Evolutionary conservation across 1,140 invertebrate genomes (phyloP).

Genomic region (Stratiolaelaps scimitus): DNA sequence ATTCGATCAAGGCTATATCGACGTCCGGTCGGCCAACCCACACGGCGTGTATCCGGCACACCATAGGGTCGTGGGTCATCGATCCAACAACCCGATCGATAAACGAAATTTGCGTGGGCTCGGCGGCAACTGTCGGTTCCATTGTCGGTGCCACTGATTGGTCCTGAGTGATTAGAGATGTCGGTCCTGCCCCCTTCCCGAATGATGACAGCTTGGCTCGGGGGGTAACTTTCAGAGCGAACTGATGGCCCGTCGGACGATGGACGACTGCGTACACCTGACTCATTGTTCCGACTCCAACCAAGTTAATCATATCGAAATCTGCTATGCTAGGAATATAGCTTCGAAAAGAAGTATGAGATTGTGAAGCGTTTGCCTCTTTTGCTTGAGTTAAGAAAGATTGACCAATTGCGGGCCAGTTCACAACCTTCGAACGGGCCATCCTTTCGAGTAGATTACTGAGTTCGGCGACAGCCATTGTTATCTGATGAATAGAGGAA

Average conservation of each 20-base stretch:
- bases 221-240: conserved; percentile 1
- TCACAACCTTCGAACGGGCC: neutral
- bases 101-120: neutral
- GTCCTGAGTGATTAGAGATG: too few relatives aligned
- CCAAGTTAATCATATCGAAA: neutral
- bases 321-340: conserved; percentile 8
- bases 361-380: neutral
- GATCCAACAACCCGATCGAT: conserved; percentile 3
- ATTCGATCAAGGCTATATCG: conserved; percentile 4
- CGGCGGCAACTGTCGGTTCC: too few relatives aligned
- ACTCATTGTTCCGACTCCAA: neutral
- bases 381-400: neutral
- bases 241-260: neutral
- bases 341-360: neutral
- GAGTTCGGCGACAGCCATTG: neutral
- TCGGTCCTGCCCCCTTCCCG: too few relatives aligned
- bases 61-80: neutral
- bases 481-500: neutral
- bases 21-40: neutral
- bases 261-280: neutral
- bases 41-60: neutral
- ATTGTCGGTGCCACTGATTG: too few relatives aligned
- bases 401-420: neutral
- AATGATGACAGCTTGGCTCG: neutral
- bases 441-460: conserved; percentile 12